Evolutionary conservation across 2,888 invertebrate genomes (phyloP), one percentile per base, ranked within the genome.

Genomic region (Azorinus chamasolen): DNA sequence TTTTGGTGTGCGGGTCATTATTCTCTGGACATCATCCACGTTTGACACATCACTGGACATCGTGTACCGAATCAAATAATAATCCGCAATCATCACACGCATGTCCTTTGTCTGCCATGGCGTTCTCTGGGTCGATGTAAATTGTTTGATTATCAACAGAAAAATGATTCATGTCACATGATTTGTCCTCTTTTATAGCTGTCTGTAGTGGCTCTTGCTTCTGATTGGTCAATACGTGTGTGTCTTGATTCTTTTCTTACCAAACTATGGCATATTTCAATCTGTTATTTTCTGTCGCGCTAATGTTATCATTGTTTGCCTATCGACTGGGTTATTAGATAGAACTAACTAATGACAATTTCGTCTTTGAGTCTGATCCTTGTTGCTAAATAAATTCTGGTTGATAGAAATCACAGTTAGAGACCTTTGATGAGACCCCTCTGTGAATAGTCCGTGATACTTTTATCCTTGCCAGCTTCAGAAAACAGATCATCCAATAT

Each of bases 31-130:
- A 53, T 25, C 53, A 53, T 22, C 53, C 53, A 8, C 53, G 5
- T 53, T 53, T 53, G 10, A 53, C 24, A 25, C 24, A 25, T 53
- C 53, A 24, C 25, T 53, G 53, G 6, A 53, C 53, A 25, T 53
- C 53, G 25, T 53, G 59, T 2, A 37, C 24, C 2, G 57, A 10
- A 41, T 57, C 57, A 41, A 57, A 57, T 20, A 57, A 57, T 39
- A 25, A 53, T 18, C 61, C 57, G 39, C 58, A 66, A 58, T 66
- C 58, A 24, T 65, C 65, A 55, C 24, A 53, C 20, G 53, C 22
- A 8, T 53, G 53, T 25, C 22, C 22, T 24, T 53, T 53, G 24
- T 53, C n/a, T 24, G 5, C 24, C 53, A 53, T 53, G 10, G n/a
- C 24, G 41, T 14, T 41, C 10, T 41, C 41, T 41, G 1, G 27